phyloP scores from a whole-genome alignment of 1,140 invertebrate species.

The Musca vetustissima region DNA sequence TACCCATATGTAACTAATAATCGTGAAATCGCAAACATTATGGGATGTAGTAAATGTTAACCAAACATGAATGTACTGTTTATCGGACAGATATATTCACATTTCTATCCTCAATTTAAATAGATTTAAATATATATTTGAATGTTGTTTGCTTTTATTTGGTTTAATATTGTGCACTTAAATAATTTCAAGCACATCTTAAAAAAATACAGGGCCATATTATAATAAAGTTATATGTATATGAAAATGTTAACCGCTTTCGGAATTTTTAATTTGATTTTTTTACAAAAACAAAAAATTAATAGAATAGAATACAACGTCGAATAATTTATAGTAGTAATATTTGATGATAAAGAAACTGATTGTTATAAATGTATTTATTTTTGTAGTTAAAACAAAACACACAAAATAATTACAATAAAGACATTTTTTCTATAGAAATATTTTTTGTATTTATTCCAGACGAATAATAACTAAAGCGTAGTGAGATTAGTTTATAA shows the following conservation, averaged over 20 bases:
- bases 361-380: constrained; percentile 23
- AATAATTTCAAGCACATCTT: not conserved
- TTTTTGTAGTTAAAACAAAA: constrained; percentile 17
- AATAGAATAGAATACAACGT: not conserved
- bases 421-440: constrained; percentile 15
- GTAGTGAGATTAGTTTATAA: constrained; percentile 22
- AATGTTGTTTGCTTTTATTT: no score
- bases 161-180: no score
- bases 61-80: no score
- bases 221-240: not conserved
- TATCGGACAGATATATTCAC: no score
- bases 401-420: not conserved
- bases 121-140: no score
- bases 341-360: no score
- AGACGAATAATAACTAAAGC: constrained; percentile 4
- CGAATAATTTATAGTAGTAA: no score
- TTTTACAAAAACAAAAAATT: constrained; percentile 14
- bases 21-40: no score
- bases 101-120: no score
- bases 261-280: constrained; percentile 10
- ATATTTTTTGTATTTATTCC: constrained; percentile 17
- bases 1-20: no score
- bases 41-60: no score
- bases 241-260: constrained; percentile 15
- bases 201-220: not conserved